Evolutionary conservation across 2,888 invertebrate species (phyloP).

Genomic region (Folsomia manolachei): DNA sequence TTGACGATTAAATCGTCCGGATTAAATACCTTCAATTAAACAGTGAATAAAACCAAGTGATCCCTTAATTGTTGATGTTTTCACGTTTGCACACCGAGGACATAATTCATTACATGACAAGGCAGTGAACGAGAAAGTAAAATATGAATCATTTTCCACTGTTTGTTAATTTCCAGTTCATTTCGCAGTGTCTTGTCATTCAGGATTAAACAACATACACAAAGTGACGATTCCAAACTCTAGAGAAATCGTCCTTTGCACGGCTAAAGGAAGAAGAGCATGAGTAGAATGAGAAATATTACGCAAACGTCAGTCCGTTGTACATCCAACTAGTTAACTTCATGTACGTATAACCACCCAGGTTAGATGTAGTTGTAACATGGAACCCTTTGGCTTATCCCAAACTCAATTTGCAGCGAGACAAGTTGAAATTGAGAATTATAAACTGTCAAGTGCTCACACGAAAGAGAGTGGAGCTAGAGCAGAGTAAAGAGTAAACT

Average conservation of each 20-base stretch:
- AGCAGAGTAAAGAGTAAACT: too few relatives aligned
- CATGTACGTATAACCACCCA: neutral
- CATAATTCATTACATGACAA: neutral
- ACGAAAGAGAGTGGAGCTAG: too few relatives aligned
- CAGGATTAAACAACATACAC: neutral
- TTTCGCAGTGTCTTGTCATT: neutral
- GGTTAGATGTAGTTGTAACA: too few relatives aligned
- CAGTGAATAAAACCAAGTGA: too few relatives aligned
- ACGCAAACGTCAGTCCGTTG: neutral
- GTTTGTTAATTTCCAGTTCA: neutral
- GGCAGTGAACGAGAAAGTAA: too few relatives aligned
- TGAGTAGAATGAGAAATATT: neutral
- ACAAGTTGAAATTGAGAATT: neutral
- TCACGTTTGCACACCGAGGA: too few relatives aligned
- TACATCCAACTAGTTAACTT: neutral
- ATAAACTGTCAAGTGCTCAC: neutral
- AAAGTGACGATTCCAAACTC: neutral
- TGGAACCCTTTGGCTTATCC: neutral
- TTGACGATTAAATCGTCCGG: too few relatives aligned
- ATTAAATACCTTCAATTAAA: too few relatives aligned
- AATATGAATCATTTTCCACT: neutral
- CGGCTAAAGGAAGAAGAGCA: neutral
- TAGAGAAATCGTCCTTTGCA: too few relatives aligned
- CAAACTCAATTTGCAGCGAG: neutral
- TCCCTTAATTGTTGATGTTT: too few relatives aligned